A percentile compares a stretch with the other conserved stretches of the same genome.
Evolutionary conservation across 35 echinoderm and acorn worm species (phyloP).

Genomic region (Diadema setosum): DNA sequence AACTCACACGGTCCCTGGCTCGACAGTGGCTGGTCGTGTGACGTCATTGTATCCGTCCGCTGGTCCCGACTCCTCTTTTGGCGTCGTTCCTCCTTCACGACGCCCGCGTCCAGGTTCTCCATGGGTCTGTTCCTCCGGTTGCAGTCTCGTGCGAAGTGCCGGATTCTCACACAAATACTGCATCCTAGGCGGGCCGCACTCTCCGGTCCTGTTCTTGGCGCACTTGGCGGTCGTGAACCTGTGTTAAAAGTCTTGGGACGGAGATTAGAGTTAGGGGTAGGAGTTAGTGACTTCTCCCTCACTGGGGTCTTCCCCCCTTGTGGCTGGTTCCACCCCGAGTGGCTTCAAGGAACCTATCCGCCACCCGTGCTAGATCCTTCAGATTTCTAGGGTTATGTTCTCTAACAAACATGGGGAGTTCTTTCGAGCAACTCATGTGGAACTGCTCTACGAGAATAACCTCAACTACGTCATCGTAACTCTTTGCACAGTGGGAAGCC

Average conservation of each 20-base stretch:
- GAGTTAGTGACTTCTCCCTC: background rate
- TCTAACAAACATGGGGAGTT: background rate
- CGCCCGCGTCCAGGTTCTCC: background rate
- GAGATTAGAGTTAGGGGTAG: background rate
- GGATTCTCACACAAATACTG: background rate
- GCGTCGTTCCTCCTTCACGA: background rate
- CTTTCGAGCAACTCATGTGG: background rate
- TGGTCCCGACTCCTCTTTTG: too few species aligned
- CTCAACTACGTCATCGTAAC: too few species aligned
- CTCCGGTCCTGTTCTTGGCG: background rate
- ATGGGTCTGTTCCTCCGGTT: background rate
- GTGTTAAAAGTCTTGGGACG: background rate
- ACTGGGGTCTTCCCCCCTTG: background rate
- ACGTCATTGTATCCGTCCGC: too few species aligned
- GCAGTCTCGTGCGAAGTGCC: background rate
- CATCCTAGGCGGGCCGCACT: background rate
- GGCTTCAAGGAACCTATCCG: background rate
- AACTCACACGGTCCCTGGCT: background rate
- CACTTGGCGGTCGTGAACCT: background rate
- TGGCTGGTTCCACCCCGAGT: background rate
- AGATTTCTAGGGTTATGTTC: background rate
- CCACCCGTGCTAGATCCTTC: background rate
- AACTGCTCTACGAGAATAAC: background rate
- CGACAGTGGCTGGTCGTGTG: background rate
- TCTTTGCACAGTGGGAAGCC: too few species aligned